Percentiles rank a stretch among this genome's conserved stretches.
Evolutionary conservation across 2,797 vertebrate species (phyloP).

Genomic region (Emys orbicularis): DNA sequence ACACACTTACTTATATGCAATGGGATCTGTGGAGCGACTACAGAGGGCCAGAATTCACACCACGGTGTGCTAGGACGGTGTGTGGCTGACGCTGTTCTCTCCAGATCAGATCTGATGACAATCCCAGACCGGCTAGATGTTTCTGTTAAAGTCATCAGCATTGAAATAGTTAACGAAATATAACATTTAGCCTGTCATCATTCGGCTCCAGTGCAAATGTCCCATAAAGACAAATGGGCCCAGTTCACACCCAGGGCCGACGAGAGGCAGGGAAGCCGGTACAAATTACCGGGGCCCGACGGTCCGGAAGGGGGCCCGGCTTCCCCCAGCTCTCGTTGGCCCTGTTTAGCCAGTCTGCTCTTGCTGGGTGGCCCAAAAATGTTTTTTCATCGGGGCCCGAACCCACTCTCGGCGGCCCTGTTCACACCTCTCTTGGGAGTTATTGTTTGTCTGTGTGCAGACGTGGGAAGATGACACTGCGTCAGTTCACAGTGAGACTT

Average conservation of each 20-base stretch:
- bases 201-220: neutral
- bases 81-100: too few species aligned
- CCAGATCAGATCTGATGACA: too few species aligned
- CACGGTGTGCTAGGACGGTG: neutral
- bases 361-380: too few species aligned
- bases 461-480: fast-evolving
- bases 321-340: too few species aligned
- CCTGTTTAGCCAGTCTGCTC: too few species aligned
- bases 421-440: neutral
- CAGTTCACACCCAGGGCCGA: too few species aligned
- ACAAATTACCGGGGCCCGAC: too few species aligned
- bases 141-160: neutral
- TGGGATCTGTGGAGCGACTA: neutral
- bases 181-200: fast-evolving
- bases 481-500: neutral
- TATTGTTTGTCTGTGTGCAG: neutral
- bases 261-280: too few species aligned
- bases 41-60: too few species aligned
- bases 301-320: too few species aligned
- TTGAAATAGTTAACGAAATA: fast-evolving
- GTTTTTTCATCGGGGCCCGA: too few species aligned
- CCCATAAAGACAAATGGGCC: neutral
- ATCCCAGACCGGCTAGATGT: neutral
- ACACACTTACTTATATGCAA: fast-evolving
- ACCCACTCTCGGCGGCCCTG: too few species aligned